phyloP scores from a whole-genome alignment of 2,888 invertebrate species.

The Andrena chrysosceles region DNA sequence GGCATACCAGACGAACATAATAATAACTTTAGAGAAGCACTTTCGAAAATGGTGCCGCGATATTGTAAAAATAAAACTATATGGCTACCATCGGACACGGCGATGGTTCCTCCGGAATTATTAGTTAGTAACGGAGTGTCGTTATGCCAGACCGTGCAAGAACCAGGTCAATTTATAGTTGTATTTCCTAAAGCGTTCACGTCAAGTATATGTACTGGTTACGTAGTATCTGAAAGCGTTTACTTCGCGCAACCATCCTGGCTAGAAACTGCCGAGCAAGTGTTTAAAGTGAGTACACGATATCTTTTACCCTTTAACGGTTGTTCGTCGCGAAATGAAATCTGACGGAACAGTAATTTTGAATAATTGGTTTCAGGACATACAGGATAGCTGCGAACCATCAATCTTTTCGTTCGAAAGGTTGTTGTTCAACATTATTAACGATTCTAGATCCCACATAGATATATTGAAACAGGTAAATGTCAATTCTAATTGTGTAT shows the following conservation, averaged over 20 bases:
- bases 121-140: slow-evolving; percentile 92
- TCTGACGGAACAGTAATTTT: slow-evolving; percentile 3
- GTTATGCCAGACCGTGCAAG: slow-evolving; percentile 92
- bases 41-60: slow-evolving; percentile 92
- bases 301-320: neutral
- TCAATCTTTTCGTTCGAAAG: slow-evolving; percentile 95
- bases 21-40: slow-evolving; percentile 90
- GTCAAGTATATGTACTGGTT: slow-evolving; percentile 95
- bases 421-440: slow-evolving; percentile 91
- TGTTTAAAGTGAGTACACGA: slow-evolving; percentile 88
- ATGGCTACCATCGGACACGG: slow-evolving; percentile 96
- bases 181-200: slow-evolving; percentile 96
- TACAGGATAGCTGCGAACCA: slow-evolving; percentile 94
- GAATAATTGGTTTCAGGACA: slow-evolving; percentile 87
- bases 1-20: slow-evolving; percentile 93
- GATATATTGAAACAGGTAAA: slow-evolving; percentile 88
- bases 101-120: slow-evolving; percentile 95
- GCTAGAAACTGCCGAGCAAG: slow-evolving; percentile 90
- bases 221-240: slow-evolving; percentile 95
- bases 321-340: neutral
- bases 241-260: slow-evolving; percentile 94
- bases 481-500: slow-evolving; percentile 10
- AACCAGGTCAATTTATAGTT: slow-evolving; percentile 95
- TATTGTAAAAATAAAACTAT: slow-evolving; percentile 93
- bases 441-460: slow-evolving; percentile 88